phyloP scores from a whole-genome alignment of 1,140 invertebrate genomes.

The Teleopsis dalmanni region DNA sequence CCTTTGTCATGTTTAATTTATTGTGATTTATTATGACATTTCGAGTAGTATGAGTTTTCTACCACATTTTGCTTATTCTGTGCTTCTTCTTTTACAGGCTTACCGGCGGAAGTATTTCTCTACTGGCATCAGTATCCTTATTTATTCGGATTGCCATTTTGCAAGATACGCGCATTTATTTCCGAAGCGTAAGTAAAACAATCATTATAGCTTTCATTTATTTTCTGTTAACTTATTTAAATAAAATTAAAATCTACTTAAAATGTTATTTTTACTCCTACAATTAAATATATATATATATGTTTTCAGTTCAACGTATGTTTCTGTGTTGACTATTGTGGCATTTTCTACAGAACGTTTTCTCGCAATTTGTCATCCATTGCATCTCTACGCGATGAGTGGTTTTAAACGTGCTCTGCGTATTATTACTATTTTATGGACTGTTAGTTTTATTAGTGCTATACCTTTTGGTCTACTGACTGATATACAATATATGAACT shows the following conservation, averaged over 20 bases:
- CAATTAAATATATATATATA: neutral
- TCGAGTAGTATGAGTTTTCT: too few species aligned
- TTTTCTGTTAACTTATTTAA: too few species aligned
- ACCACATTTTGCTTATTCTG: neutral
- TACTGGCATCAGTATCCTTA: conserved; percentile 94
- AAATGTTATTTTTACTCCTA: conserved; percentile 8
- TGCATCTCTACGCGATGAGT: conserved; percentile 71
- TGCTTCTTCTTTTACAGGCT: conserved; percentile 49
- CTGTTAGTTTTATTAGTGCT: conserved; percentile 65
- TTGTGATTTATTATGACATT: too few species aligned
- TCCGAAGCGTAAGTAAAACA: conserved; percentile 68
- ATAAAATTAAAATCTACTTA: too few species aligned
- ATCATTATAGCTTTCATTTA: too few species aligned
- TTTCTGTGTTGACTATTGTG: conserved; percentile 84
- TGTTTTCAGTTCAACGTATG: conserved; percentile 65
- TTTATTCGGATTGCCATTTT: conserved; percentile 71
- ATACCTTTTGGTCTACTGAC: conserved; percentile 70
- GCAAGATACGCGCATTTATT: conserved; percentile 75
- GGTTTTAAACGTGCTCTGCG: conserved; percentile 70
- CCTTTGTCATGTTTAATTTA: too few species aligned
- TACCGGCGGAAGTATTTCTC: conserved; percentile 79
- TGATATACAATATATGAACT: conserved; percentile 61
- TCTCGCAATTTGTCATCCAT: conserved; percentile 84
- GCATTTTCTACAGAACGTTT: conserved; percentile 82
- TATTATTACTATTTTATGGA: conserved; percentile 74